These are phyloP conservation scores for Larimichthys crocea DNA, from an alignment of 2,113 vertebrate species.

Conservation along the genomic window DNA sequence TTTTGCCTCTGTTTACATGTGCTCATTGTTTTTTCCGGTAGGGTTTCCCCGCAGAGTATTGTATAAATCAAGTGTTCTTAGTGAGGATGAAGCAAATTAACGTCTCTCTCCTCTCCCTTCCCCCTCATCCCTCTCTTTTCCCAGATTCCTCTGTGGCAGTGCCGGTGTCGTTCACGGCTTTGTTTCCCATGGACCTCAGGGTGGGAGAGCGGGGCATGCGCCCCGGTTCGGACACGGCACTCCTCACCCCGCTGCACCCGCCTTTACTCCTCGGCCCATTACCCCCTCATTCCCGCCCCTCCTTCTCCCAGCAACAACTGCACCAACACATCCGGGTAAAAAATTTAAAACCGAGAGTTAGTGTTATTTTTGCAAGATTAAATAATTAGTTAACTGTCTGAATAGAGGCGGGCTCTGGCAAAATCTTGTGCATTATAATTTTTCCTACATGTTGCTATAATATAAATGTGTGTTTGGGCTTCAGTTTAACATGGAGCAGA, in stretches of 20 bases:
- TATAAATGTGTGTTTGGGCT: conserved; percentile 16
- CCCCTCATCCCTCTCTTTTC: background rate
- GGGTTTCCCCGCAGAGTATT: conserved; percentile 5
- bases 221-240: conserved; percentile 86
- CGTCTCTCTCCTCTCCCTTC: background rate
- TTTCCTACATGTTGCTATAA: conserved; percentile 7
- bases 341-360: background rate
- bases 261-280: conserved; percentile 87
- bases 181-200: conserved; percentile 94
- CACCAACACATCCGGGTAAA: conserved; percentile 89
- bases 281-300: conserved; percentile 82
- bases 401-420: background rate
- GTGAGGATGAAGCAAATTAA: conserved; percentile 26
- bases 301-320: conserved; percentile 88
- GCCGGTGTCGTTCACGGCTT: conserved; percentile 60
- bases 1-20: conserved; percentile 21
- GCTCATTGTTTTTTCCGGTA: background rate
- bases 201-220: conserved; percentile 91
- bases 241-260: conserved; percentile 90
- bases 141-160: conserved; percentile 66
- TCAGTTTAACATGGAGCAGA: conserved; percentile 91
- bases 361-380: background rate
- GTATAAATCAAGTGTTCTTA: conserved; percentile 18
- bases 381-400: background rate
- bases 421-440: background rate